Evolutionary conservation across 2,888 invertebrate genomes (phyloP).

Genomic region (Abrostola triplasia): DNA sequence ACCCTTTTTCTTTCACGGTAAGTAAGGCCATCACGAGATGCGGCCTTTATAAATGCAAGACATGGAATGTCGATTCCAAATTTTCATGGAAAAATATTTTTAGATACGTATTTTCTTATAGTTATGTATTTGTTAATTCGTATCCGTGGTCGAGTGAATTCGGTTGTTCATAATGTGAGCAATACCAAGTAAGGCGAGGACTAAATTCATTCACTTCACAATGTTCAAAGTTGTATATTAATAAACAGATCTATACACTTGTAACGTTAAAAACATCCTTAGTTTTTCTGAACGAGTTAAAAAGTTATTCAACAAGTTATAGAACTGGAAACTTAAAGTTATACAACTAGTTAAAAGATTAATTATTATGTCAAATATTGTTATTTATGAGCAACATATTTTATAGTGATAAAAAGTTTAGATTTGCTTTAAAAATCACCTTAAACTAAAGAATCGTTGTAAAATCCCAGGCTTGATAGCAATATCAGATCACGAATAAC

Average conservation of each 20-base stretch:
- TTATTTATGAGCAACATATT: too few species aligned
- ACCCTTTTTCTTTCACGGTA: conserved; percentile 30
- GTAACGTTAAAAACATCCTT: not conserved
- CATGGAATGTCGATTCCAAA: not conserved
- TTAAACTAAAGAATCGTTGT: too few species aligned
- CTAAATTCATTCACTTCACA: conserved; percentile 28
- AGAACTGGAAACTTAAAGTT: too few species aligned
- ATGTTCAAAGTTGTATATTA: conserved; percentile 24
- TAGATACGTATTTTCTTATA: not conserved
- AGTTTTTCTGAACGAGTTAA: not conserved
- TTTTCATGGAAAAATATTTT: too few species aligned
- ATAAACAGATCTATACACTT: conserved; percentile 16
- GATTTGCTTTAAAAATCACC: too few species aligned
- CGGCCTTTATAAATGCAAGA: conserved; percentile 19
- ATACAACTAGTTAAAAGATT: not conserved
- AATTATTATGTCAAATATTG: too few species aligned
- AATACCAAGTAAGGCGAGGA: conserved; percentile 23
- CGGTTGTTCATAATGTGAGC: conserved; percentile 30
- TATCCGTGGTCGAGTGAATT: conserved; percentile 12
- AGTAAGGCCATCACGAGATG: conserved; percentile 34
- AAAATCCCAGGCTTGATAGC: too few species aligned
- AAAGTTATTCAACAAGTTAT: not conserved
- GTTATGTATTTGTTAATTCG: conserved; percentile 9
- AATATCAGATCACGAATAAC: too few species aligned
- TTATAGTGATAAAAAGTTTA: too few species aligned